Conservation (phyloP, 1,140 invertebrate genomes). For the Choristoneura fumiferana region DNA sequence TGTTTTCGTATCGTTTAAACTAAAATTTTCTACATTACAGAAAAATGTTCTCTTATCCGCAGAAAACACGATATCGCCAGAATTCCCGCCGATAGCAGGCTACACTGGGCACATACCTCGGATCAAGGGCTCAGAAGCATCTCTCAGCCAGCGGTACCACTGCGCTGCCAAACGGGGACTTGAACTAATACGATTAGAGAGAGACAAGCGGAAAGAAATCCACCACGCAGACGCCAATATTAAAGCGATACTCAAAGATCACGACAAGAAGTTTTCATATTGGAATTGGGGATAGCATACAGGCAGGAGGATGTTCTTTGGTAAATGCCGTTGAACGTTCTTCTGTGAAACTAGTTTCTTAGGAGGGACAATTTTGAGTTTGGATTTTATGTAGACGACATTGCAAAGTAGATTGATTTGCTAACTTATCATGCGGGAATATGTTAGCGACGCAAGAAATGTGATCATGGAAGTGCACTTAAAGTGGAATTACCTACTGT, state of each 20-base stretch:
- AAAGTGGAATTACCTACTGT: too few relatives aligned
- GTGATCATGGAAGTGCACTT: too few relatives aligned
- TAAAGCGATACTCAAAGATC: conserved; percentile 59
- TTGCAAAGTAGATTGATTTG: too few relatives aligned
- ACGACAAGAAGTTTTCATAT: conserved; percentile 70
- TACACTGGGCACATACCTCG: conserved; percentile 86
- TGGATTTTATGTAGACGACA: too few relatives aligned
- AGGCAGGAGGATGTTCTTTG: conserved; percentile 77
- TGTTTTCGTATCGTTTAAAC: too few relatives aligned
- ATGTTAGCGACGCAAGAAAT: too few relatives aligned
- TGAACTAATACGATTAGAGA: conserved; percentile 80
- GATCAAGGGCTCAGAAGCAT: conserved; percentile 82
- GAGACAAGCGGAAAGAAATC: conserved; percentile 72
- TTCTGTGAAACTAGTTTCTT: conserved; percentile 43
- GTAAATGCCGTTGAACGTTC: conserved; percentile 67
- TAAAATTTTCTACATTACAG: too few relatives aligned
- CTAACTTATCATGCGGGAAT: too few relatives aligned
- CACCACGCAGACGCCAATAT: conserved; percentile 61
- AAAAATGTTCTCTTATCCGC: conserved; percentile 23
- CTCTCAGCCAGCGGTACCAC: conserved; percentile 83
- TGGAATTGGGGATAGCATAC: conserved; percentile 79
- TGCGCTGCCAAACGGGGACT: conserved; percentile 83
- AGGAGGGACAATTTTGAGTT: too few relatives aligned
- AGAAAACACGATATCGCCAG: conserved; percentile 84
- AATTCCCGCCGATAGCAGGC: conserved; percentile 84